Conservation (phyloP, 2,888 invertebrate genomes). For the Monopis laevigella region DNA sequence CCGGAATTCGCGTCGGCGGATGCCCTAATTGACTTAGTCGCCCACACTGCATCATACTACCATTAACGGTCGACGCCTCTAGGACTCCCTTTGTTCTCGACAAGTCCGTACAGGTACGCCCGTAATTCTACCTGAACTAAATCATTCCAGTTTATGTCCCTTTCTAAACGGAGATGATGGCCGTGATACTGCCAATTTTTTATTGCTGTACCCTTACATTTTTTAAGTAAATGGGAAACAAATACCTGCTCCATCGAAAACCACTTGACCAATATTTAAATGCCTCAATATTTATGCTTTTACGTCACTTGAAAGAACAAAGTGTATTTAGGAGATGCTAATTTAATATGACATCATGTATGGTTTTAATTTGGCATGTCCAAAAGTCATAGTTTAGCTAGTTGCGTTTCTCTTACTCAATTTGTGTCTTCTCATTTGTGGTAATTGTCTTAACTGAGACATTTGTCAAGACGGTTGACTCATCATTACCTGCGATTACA, state of each 20-base stretch:
- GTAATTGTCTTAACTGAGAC: conserved; percentile 5
- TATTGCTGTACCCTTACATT: neutral
- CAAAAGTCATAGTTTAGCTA: no score
- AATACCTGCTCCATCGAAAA: conserved; percentile 6
- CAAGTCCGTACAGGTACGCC: conserved; percentile 46
- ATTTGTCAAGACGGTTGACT: no score
- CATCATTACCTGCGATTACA: no score
- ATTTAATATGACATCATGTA: no score
- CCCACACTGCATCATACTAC: conserved; percentile 58
- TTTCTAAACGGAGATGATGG: conserved; percentile 1
- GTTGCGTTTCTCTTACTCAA: no score
- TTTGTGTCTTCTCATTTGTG: conserved; percentile 6
- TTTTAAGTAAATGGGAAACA: neutral
- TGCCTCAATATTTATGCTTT: no score
- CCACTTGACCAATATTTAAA: conserved; percentile 10
- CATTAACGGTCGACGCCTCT: conserved; percentile 53
- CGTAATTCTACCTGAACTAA: conserved; percentile 36
- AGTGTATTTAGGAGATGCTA: no score
- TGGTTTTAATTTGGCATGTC: no score
- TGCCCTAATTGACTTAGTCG: conserved; percentile 64
- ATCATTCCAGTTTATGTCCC: neutral
- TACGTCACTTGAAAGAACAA: no score
- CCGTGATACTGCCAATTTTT: conserved; percentile 1
- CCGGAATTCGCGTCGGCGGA: conserved; percentile 61
- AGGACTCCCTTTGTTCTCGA: conserved; percentile 57